Evolutionary conservation across 1,140 invertebrate genomes (phyloP), one percentile per base, ranked within the genome.

Genomic region (Plodia interpunctella): DNA sequence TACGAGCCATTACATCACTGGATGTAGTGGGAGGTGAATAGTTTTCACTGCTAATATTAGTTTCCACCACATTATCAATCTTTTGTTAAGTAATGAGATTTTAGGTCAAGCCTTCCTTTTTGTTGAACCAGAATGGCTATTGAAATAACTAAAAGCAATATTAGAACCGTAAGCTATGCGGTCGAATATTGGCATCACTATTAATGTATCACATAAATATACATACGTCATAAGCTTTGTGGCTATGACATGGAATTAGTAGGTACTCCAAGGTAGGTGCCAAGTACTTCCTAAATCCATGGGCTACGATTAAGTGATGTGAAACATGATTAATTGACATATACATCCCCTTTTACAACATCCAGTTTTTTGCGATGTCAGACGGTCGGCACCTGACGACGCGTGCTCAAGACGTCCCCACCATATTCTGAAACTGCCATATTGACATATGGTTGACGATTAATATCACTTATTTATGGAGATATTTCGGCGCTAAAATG

Each of bases 331-430:
- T 18, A 15, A 8, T 19, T 20, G 20, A 25, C 28, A 52, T 32
- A 32, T 38, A 65, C 63, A 60, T 67, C 68, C 72, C 63, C 69
- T 75, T 74, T 61, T 55, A 63, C 65, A 65, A 61, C 17, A 57
- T 63, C 59, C 17, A 52, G 57, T 70, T 83, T 80, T 79, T 82
- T 80, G 62, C 68, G 50, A 30, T 50, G 55, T 69, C 78, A 80
- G 58, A 72, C 80, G 80, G 62, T 32, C 30, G 60, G 57, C 78
- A 83, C 69, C 76, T 83, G 80, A 76, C 78, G 66, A 60, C 49
- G 49, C 20, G 21, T 20, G 20, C 51, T 11, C 51, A 20, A 25
- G 51, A 53, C 51, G 21, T 25, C 20, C 13, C 18, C 49, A n/a
- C 15, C 13, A 11, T 21, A n/a, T n/a, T 18, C 10, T 6, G 18